Evolutionary conservation across 2,888 invertebrate genomes (phyloP).

Genomic region (Cephonodes hylas): DNA sequence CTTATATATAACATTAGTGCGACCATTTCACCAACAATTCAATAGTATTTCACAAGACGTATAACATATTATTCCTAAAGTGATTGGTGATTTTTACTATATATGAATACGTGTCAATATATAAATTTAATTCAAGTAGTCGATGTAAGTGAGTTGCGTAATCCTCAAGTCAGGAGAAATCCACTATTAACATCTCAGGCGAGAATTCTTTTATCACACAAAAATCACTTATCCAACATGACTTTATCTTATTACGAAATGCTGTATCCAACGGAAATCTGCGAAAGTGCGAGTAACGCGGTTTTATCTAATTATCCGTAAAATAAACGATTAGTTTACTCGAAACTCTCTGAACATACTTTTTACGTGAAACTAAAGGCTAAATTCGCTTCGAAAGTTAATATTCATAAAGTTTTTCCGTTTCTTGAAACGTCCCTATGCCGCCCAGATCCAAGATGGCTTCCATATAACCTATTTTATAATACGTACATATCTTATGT

Average conservation of each 20-base stretch:
- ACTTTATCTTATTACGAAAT: conserved; percentile 2
- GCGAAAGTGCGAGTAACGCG: neutral
- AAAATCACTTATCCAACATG: neutral
- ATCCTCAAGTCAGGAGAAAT: neutral
- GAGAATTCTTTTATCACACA: neutral
- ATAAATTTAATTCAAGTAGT: neutral
- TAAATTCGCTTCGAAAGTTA: neutral
- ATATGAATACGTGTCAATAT: too few relatives aligned
- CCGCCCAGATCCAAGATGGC: neutral
- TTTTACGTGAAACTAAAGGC: neutral
- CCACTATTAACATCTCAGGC: neutral
- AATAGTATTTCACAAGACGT: neutral
- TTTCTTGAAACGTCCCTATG: neutral
- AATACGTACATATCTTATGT: neutral
- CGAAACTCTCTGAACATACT: neutral
- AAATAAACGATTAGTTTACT: neutral
- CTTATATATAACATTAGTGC: conserved; percentile 40
- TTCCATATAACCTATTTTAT: neutral
- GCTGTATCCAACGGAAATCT: neutral
- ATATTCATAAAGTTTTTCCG: neutral
- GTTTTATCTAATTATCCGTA: neutral
- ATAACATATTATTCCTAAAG: neutral
- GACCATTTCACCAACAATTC: conserved; percentile 17
- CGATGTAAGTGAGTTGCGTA: neutral
- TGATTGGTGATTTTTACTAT: neutral